A percentile compares a stretch with the other conserved stretches of the same genome.
Evolutionary conservation across 35 echinoderm and acorn worm species (phyloP).

Genomic region (Strongylocentrotus purpuratus): DNA sequence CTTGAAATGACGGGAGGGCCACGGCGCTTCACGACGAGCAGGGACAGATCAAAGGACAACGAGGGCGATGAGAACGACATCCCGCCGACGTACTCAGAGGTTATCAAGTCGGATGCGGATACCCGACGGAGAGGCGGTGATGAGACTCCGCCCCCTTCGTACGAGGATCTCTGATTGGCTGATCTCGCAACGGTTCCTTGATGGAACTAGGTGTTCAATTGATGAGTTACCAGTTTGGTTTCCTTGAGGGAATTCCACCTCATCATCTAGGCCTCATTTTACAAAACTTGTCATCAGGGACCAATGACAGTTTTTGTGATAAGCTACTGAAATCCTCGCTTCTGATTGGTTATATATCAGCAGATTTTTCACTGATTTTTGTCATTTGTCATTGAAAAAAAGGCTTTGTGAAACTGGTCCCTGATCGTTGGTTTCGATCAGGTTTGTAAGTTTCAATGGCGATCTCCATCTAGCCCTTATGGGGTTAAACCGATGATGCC

Average conservation of each 20-base stretch:
- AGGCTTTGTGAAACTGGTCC: no score
- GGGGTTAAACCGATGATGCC: neutral
- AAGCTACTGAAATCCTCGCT: no score
- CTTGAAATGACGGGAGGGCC: conserved; percentile 16
- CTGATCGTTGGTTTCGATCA: neutral
- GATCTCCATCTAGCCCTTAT: neutral
- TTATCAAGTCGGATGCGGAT: conserved; percentile 27
- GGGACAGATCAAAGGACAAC: conserved; percentile 33
- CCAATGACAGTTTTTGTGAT: no score
- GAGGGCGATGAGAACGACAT: conserved; percentile 46
- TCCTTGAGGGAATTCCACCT: neutral
- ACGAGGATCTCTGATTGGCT: conserved; percentile 53
- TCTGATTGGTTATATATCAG: no score
- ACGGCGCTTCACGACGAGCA: neutral
- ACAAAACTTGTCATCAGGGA: no score
- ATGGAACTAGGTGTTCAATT: neutral
- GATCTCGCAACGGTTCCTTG: neutral
- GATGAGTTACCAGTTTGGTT: neutral
- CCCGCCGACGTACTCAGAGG: conserved; percentile 60
- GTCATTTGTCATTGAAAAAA: no score
- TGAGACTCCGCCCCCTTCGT: conserved; percentile 67
- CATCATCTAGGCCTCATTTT: neutral
- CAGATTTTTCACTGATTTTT: no score
- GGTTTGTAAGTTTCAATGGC: neutral
- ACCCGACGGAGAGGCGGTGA: conserved; percentile 28